A percentile compares a stretch with the other conserved stretches of the same genome.
phyloP scores from a whole-genome alignment of 2,888 invertebrate genomes.

The Eupeodes latifasciatus region DNA sequence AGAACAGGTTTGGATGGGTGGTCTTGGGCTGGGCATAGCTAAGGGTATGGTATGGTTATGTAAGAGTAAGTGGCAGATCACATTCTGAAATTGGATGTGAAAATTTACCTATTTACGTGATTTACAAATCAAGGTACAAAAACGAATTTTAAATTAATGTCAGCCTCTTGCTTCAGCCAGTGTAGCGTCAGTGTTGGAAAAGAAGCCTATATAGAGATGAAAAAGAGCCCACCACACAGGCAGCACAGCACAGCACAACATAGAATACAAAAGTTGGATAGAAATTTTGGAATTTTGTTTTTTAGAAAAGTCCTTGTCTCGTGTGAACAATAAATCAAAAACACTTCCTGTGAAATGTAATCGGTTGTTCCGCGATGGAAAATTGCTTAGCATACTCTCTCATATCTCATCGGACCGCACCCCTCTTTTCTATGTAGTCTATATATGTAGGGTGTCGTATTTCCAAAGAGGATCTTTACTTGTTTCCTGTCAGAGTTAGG shows the following conservation, averaged over 20 bases:
- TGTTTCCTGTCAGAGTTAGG: slow-evolving; percentile 60
- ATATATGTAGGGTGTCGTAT: slow-evolving; percentile 45
- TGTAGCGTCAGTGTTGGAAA: background rate
- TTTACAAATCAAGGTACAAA: slow-evolving; percentile 71
- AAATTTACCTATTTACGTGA: slow-evolving; percentile 73
- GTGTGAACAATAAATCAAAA: slow-evolving; percentile 73
- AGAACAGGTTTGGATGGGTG: background rate
- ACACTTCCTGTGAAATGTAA: slow-evolving; percentile 71
- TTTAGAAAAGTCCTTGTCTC: slow-evolving; percentile 47
- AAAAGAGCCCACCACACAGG: background rate
- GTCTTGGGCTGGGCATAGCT: background rate
- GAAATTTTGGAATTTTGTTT: slow-evolving; percentile 4
- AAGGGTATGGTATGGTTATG: too few species aligned
- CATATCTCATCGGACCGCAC: slow-evolving; percentile 58
- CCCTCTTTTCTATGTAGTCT: background rate
- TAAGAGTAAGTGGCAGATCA: background rate
- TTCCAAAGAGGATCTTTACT: slow-evolving; percentile 60
- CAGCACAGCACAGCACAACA: too few species aligned
- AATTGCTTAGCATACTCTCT: slow-evolving; percentile 58
- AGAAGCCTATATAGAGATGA: background rate
- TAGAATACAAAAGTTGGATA: background rate
- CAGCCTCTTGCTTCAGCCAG: background rate
- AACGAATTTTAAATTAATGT: slow-evolving; percentile 61
- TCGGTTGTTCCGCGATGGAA: slow-evolving; percentile 69
- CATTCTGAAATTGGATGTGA: slow-evolving; percentile 61